Percentiles rank a stretch among this genome's conserved stretches.
Evolutionary conservation across 1,140 invertebrate species (phyloP).

Genomic region (Aphelinus certus): DNA sequence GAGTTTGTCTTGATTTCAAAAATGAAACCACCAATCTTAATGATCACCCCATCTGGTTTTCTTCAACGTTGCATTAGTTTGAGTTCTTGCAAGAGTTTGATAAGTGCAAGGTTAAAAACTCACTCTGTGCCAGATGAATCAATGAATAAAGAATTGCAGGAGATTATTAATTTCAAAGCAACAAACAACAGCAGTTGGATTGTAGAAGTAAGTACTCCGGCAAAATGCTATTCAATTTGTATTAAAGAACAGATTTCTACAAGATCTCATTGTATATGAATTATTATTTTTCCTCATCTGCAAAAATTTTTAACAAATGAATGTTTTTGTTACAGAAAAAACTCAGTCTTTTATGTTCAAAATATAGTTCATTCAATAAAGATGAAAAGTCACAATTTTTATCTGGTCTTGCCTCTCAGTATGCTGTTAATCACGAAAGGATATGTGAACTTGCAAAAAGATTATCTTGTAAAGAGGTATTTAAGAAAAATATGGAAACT

Average conservation of each 20-base stretch:
- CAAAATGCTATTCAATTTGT: constrained; percentile 9
- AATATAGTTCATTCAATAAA: constrained; percentile 54
- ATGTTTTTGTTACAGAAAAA: constrained; percentile 58
- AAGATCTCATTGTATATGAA: too few species aligned
- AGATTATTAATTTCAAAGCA: constrained; percentile 60
- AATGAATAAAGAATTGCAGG: constrained; percentile 53
- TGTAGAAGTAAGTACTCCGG: constrained; percentile 58
- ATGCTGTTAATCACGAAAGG: constrained; percentile 60
- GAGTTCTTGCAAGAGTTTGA: background rate
- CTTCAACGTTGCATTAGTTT: background rate
- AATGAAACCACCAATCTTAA: constrained; percentile 10
- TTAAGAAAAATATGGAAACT: constrained; percentile 31
- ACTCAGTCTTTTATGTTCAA: constrained; percentile 55
- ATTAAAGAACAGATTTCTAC: constrained; percentile 8
- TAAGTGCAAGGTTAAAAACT: constrained; percentile 6
- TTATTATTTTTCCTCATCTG: too few species aligned
- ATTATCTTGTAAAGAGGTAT: constrained; percentile 53
- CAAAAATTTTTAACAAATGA: constrained; percentile 8
- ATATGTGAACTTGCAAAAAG: constrained; percentile 57
- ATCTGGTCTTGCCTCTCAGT: constrained; percentile 54
- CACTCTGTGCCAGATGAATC: background rate
- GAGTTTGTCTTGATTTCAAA: too few species aligned
- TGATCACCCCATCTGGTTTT: background rate
- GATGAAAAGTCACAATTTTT: constrained; percentile 57
- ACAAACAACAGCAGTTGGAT: constrained; percentile 65